Conservation (phyloP, 2,113 vertebrate genomes). For the Mesoclemmys tuberculata region DNA sequence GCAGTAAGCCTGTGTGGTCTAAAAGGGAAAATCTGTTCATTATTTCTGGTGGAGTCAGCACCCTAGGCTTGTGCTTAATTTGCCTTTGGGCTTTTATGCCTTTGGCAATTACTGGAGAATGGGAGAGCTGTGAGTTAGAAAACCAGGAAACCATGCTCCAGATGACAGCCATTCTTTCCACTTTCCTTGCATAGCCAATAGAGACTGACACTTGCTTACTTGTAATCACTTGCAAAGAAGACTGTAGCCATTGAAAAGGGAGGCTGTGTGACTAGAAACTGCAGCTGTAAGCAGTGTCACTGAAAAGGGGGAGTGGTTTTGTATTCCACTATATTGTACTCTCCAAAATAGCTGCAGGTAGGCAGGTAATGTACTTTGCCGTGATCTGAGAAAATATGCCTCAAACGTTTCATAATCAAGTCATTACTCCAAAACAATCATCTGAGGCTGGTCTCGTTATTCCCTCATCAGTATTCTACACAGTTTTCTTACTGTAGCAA, state of each 20-base stretch:
- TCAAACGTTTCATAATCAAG: not conserved
- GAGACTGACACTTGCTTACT: not conserved
- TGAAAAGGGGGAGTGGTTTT: too few species aligned
- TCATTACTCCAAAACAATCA: not conserved
- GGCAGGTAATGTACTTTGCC: fast-evolving
- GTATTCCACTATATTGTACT: not conserved
- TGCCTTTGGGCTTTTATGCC: not conserved
- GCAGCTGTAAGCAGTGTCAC: too few species aligned
- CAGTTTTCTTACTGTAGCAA: not conserved
- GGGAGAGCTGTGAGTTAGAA: not conserved
- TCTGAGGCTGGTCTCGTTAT: not conserved
- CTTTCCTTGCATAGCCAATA: not conserved
- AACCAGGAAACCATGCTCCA: not conserved
- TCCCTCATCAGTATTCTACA: not conserved
- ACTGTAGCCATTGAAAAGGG: not conserved
- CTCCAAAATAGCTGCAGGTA: fast-evolving
- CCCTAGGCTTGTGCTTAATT: not conserved
- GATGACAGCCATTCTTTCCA: not conserved
- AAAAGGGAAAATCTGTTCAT: not conserved
- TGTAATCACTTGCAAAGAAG: not conserved
- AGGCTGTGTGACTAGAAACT: not conserved
- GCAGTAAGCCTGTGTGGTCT: not conserved
- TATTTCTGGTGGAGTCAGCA: not conserved
- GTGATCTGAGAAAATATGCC: not conserved
- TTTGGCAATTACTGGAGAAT: not conserved